Conservation (phyloP, 1,140 invertebrate species). For the silkworm (Bombyx mori) region DNA sequence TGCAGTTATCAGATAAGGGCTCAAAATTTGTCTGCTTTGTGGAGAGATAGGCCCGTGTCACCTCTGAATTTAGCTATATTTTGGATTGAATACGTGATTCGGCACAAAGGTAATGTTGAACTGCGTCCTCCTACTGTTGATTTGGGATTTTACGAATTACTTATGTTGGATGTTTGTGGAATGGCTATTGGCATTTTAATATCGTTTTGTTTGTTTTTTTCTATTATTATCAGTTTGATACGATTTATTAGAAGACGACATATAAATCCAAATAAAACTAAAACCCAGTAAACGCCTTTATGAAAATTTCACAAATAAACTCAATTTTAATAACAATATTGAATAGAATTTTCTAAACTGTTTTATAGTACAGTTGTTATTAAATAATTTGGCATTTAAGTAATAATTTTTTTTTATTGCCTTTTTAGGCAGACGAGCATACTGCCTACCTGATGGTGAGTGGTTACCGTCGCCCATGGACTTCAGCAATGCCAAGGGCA, state of each 20-base stretch:
- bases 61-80: constrained; percentile 68
- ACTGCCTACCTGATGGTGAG: too few relatives aligned
- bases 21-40: constrained; percentile 45
- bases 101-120: constrained; percentile 21
- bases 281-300: neutral
- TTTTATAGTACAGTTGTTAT: too few relatives aligned
- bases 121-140: constrained; percentile 6
- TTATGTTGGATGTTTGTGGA: constrained; percentile 7
- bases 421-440: too few relatives aligned
- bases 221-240: neutral
- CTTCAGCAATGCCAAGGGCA: too few relatives aligned
- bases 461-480: too few relatives aligned
- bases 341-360: too few relatives aligned
- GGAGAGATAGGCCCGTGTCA: constrained; percentile 56
- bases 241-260: neutral
- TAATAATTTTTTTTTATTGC: too few relatives aligned
- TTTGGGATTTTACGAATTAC: constrained; percentile 4
- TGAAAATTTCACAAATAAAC: too few relatives aligned
- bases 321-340: too few relatives aligned
- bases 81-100: constrained; percentile 71
- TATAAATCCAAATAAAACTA: neutral
- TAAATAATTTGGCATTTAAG: too few relatives aligned
- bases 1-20: constrained; percentile 63
- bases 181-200: neutral
- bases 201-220: neutral